Percentiles rank a stretch among this genome's conserved stretches.
phyloP scores from a whole-genome alignment of 2,113 vertebrate species.

The Myodes glareolus region DNA sequence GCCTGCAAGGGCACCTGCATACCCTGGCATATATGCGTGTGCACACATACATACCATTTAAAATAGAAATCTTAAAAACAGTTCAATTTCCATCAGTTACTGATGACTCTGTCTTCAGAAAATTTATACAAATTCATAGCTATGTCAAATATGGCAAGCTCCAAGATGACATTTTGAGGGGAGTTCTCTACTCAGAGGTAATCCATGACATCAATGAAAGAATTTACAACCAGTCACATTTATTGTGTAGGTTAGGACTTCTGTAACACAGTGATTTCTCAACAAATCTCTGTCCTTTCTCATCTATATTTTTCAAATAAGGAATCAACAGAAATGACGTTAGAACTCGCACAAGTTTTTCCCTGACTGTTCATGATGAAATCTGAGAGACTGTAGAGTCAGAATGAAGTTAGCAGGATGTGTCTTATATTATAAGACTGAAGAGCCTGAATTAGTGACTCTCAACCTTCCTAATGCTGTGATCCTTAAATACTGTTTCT shows the following conservation, averaged over 20 bases:
- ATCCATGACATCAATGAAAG: not conserved
- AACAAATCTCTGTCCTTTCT: not conserved
- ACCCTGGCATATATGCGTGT: no score
- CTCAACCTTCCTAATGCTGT: not conserved
- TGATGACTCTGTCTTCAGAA: slow-evolving; percentile 42
- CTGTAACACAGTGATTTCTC: not conserved
- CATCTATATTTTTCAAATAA: not conserved
- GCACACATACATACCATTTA: not conserved
- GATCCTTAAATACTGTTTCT: not conserved
- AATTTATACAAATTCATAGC: not conserved
- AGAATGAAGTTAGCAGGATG: not conserved
- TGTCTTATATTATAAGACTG: not conserved
- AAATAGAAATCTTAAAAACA: not conserved
- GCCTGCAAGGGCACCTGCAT: not conserved
- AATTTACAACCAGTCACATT: not conserved
- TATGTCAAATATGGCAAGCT: not conserved
- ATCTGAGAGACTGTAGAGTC: not conserved
- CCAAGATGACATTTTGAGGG: not conserved
- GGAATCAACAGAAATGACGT: not conserved
- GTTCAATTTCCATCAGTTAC: not conserved
- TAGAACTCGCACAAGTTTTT: not conserved
- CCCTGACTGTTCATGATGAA: not conserved
- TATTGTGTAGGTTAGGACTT: not conserved
- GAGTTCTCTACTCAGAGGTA: not conserved
- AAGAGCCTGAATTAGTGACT: not conserved